Evolutionary conservation across 2,113 vertebrate genomes (phyloP), one percentile per base, ranked within the genome.

Genomic region (Peucedramus taeniatus): DNA sequence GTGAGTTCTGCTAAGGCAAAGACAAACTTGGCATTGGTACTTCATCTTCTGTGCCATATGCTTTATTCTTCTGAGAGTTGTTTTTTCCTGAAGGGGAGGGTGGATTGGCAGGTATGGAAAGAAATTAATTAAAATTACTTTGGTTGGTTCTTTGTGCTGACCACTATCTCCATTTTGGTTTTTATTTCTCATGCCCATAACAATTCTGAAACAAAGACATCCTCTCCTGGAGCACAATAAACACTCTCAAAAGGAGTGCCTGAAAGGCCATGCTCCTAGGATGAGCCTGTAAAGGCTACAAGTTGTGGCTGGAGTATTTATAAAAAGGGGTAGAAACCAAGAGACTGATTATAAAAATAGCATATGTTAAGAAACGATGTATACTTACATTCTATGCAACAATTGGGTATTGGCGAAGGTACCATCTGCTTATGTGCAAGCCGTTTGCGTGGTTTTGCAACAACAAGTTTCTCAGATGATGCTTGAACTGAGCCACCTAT

Each of bases 41-140:
- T 92, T n/a, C 54, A 69, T 89, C 89, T 81, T 84, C 75, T 12
- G 11, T 78, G 93, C 88, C 90, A 96, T 92, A 70, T 83, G 79
- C 72, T 92, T 96, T 88, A 75, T 57, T 90, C 7, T 1, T 83
- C 54, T 64, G 57, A 79, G 79, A 92, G 61, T 4, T 87, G 88
- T 60, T 96, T 94, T 39, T 92, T 91, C 94, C 92, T 95, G 72
- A 80, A 95, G 83, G 90, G 86, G 21, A 92, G 90, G 88, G 96
- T 89, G 83, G 90, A 87, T 86, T 96, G 83, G 85, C 88, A 95
- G 51, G 90, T 95, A 95, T 20, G 69, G 61, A 92, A 78, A 91
- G 64, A 94, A 95, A 93, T 78, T 87, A 19, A 89, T 94, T 94
- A 90, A 92, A 93, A 82, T 50, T 68, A 42, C 72, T 87, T 86